Conservation (phyloP, 2,888 invertebrate species). For the Ptychoptera contaminata region DNA sequence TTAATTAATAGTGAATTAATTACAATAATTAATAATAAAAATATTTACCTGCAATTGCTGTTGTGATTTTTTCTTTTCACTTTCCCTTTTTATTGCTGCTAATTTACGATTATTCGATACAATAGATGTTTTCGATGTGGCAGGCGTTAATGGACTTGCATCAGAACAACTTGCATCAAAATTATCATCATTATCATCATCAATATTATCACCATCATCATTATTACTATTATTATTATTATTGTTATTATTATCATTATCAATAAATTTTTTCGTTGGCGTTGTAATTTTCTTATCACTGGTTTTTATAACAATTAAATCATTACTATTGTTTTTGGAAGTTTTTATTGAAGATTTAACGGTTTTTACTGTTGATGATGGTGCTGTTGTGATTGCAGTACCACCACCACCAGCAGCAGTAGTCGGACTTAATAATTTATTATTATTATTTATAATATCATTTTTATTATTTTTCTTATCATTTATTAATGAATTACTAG, state of each 20-base stretch:
- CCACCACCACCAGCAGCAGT: no score
- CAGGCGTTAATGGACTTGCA: background rate
- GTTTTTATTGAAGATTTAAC: background rate
- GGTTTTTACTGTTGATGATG: background rate
- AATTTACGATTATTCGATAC: conserved; percentile 9
- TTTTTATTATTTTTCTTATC: no score
- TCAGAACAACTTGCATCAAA: background rate
- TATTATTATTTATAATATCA: no score
- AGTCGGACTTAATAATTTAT: no score
- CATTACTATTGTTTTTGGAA: background rate
- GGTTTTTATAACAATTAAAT: background rate
- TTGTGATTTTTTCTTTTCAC: conserved; percentile 12
- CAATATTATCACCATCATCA: conserved; percentile 1
- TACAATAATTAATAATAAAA: no score
- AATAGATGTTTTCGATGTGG: conserved; percentile 17
- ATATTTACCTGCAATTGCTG: conserved; percentile 12
- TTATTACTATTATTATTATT: background rate
- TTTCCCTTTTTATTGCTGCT: conserved; percentile 11
- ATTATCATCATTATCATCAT: conserved; percentile 6
- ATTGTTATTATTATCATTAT: background rate
- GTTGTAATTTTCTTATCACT: background rate
- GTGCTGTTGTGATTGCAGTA: conserved; percentile 14
- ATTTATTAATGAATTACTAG: no score
- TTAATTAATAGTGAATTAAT: no score
- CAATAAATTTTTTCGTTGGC: conserved; percentile 5